Base-by-base conservation (phyloP, 2,113 vertebrate genomes). In the Clarias batrachus region DNA sequence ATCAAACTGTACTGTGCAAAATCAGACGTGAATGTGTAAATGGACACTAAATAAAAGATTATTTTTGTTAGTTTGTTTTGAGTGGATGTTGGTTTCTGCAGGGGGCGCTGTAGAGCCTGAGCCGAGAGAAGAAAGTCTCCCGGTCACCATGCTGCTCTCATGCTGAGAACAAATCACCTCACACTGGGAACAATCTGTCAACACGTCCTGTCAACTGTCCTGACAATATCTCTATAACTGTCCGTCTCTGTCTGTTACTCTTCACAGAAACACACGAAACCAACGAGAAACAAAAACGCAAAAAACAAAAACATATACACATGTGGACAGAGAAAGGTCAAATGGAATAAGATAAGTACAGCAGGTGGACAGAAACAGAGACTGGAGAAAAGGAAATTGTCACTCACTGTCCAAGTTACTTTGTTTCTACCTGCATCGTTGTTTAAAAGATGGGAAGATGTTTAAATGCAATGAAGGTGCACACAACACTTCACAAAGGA, bases 111-210 rank as follows among this genome's bases (percentile, higher is more conserved):
- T 82, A 66, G 60, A 82, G 80, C 25, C n/a, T 14, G 7, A 66
- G 37, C 59, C 16, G 21, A 63, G 60, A n/a, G 12, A 63, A 68
- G 25, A 59, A 78, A 27, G 59, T 41, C 77, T 85, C 52, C 52
- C 30, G 65, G 25, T 82, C 68, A 87, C 68, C 85, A 87, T 68
- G 84, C 63, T 68, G 74, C 41, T 65, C 13, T 71, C 66, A 83
- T 65, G 48, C 66, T 86, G 74, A 74, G 81, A 84, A 87, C 59
- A 84, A 74, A 89, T 81, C 23, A 74, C 37, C 48, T 84, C 66
- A 66, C 66, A 59, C 76, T 25, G 62, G 11, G 37, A n/a, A n/a
- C 85, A 89, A 76, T 85, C 79, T 85, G 83, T 63, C 71, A 82
- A 84, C 16, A 68, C 30, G 76, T 59, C 79, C 88, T 87, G 82